Percentiles rank a stretch among this genome's conserved stretches.
These are phyloP conservation scores for Vombatus ursinus DNA, from an alignment of 2,113 vertebrate species.

Conservation along the genomic window DNA sequence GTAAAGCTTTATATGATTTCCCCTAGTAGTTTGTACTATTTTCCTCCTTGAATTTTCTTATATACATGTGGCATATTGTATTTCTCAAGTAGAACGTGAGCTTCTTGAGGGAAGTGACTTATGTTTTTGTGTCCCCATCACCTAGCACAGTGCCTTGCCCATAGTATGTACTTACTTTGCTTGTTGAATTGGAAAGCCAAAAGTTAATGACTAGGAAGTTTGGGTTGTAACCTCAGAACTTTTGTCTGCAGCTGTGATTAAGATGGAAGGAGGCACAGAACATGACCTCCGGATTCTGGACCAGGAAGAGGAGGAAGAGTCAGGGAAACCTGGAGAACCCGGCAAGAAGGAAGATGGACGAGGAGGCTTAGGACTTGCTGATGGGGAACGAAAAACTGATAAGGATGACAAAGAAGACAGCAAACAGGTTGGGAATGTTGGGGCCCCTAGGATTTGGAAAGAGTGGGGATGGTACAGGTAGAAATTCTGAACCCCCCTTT, in stretches of 20 bases:
- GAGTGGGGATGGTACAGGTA: background rate
- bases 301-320: constrained; percentile 89
- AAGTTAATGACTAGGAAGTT: background rate
- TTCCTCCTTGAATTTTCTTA: background rate
- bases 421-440: constrained; percentile 74
- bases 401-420: constrained; percentile 80
- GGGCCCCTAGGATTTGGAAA: background rate
- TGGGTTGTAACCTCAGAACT: background rate
- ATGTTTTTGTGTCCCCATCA: background rate
- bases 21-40: background rate
- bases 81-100: background rate
- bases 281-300: constrained; percentile 93
- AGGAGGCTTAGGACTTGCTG: constrained; percentile 39
- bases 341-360: constrained; percentile 80
- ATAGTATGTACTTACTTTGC: background rate
- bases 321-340: constrained; percentile 77
- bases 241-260: constrained; percentile 89
- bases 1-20: background rate
- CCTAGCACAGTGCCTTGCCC: background rate
- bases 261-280: constrained; percentile 95
- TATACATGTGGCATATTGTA: background rate
- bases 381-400: constrained; percentile 76
- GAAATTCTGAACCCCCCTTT: background rate
- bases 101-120: background rate
- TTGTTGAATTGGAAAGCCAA: background rate